phyloP scores from a whole-genome alignment of 2,797 vertebrate species.

The Discoglossus pictus region DNA sequence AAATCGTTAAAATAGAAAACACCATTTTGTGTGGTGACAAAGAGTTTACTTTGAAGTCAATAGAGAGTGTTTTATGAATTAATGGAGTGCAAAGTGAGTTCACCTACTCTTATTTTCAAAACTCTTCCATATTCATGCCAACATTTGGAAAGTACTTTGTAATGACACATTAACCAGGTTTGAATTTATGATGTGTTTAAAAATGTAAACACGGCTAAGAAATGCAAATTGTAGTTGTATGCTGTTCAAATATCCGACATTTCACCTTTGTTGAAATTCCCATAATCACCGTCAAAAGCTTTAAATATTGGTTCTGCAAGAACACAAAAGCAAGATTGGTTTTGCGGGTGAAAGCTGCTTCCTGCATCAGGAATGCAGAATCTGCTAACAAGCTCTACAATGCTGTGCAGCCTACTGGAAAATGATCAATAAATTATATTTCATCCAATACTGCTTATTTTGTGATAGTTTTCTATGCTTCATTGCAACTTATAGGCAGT shows the following conservation, averaged over 20 bases:
- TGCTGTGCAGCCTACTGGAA: too few relatives aligned
- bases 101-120: constrained; percentile 72
- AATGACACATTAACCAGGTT: constrained; percentile 62
- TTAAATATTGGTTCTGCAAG: not conserved
- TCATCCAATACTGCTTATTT: too few relatives aligned
- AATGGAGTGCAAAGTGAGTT: constrained; percentile 72
- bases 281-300: constrained; percentile 31
- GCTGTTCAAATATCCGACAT: constrained; percentile 60
- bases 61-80: constrained; percentile 71
- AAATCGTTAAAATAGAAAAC: constrained; percentile 70
- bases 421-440: too few relatives aligned
- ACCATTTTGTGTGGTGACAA: constrained; percentile 58
- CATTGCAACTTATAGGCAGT: too few relatives aligned
- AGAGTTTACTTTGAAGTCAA: constrained; percentile 65
- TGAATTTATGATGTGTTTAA: constrained; percentile 73
- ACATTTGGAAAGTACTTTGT: constrained; percentile 63
- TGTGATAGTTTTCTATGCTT: too few relatives aligned
- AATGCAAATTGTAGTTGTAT: constrained; percentile 64
- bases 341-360: not conserved
- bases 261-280: constrained; percentile 67
- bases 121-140: constrained; percentile 63
- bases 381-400: too few relatives aligned
- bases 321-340: not conserved
- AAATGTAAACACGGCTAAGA: constrained; percentile 59
- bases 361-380: not conserved